Percentiles rank a stretch among this genome's conserved stretches.
Evolutionary conservation across 2,888 invertebrate species (phyloP).

Genomic region (Cecidostiba fungosa): DNA sequence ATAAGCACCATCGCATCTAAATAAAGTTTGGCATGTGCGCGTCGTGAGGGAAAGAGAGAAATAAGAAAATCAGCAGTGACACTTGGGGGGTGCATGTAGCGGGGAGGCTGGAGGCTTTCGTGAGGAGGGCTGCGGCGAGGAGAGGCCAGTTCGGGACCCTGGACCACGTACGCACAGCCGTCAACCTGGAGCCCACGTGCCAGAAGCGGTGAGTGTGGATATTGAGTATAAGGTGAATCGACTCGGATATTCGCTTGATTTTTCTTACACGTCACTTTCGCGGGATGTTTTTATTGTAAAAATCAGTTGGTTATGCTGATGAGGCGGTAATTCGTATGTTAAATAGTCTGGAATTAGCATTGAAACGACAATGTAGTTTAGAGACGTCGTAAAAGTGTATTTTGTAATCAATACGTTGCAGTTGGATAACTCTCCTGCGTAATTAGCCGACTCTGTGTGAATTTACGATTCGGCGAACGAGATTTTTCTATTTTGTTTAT

Average conservation of each 20-base stretch:
- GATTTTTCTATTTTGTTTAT: background rate
- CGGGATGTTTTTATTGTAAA: background rate
- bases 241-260: background rate
- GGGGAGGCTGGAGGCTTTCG: background rate
- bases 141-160: conserved; percentile 14
- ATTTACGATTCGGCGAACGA: background rate
- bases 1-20: background rate
- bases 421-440: background rate
- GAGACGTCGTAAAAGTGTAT: background rate
- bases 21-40: conserved; percentile 17
- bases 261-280: background rate
- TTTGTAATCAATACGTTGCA: background rate
- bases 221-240: background rate
- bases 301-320: background rate
- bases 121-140: background rate
- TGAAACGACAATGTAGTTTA: background rate
- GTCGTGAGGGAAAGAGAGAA: conserved; percentile 1
- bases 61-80: background rate
- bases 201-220: conserved; percentile 76
- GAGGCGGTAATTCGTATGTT: background rate
- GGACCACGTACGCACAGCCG: conserved; percentile 59
- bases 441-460: background rate
- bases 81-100: background rate
- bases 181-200: conserved; percentile 80
- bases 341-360: conserved; percentile 1